Percentiles rank a stretch among this genome's conserved stretches.
phyloP scores from a whole-genome alignment of 2,113 vertebrate species.

The Barnardius zonarius region DNA sequence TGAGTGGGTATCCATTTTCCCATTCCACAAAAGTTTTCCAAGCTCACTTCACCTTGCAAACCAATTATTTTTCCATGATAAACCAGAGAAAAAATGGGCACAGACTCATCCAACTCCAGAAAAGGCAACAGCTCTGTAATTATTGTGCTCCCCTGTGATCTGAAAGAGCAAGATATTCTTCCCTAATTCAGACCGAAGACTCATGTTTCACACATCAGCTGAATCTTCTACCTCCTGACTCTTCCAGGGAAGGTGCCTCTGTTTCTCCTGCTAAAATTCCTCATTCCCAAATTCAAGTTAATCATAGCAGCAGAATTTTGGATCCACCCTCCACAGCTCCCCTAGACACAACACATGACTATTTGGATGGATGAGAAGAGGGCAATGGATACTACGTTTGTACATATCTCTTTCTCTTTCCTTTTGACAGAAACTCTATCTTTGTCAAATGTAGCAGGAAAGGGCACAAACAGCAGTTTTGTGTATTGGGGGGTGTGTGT shows the following conservation, averaged over 20 bases:
- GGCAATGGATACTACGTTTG: background rate
- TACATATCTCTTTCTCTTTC: background rate
- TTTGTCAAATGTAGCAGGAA: background rate
- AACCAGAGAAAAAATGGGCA: background rate
- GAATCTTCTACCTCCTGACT: background rate
- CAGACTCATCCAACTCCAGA: background rate
- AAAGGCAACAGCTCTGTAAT: background rate
- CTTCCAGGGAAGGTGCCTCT: background rate
- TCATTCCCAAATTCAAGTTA: background rate
- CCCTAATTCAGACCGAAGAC: background rate
- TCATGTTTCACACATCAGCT: background rate
- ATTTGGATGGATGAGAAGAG: background rate
- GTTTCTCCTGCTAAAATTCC: background rate
- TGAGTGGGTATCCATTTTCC: background rate
- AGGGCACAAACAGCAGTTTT: background rate
- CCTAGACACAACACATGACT: background rate
- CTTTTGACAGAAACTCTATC: background rate
- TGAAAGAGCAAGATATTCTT: background rate
- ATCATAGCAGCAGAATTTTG: background rate
- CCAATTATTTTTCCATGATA: background rate
- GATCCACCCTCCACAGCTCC: background rate
- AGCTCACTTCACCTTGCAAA: background rate
- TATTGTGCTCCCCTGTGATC: background rate
- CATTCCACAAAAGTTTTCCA: background rate
- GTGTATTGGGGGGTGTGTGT: rapidly evolving